Evolutionary conservation across 2,113 vertebrate species (phyloP), one percentile per base, ranked within the genome.

Genomic region (Urocolius indicus): DNA sequence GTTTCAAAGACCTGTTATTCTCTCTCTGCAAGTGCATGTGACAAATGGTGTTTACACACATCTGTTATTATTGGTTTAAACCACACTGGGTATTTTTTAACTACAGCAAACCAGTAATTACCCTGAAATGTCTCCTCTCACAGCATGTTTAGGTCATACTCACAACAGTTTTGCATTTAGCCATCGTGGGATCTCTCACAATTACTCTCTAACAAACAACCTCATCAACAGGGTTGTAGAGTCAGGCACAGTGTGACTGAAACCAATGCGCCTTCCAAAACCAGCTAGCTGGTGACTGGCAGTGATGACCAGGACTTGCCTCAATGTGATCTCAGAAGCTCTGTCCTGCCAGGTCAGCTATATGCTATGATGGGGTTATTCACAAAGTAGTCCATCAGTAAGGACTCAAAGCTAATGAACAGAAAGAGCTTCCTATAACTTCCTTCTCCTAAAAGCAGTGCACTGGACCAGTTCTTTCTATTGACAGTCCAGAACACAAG

Each of bases 1-100:
- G 30, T 93, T 91, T 91, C 89, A 63, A 57, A 85, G 58, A 21
- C 75, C 78, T 78, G 29, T 88, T 86, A 81, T 32, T 90, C 68
- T 58, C 63, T 81, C 78, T 55, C 29, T 38, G 57, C 20, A 38
- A 82, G 62, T 41, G 38, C 38, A 55, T 76, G n/a, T 87, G 69
- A 68, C 51, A 93, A 75, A 86, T 34, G 36, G 51, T 48, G 63
- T 91, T 95, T 92, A 91, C 48, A 73, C 83, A 67, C 14, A 36
- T 26, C 71, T 81, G 49, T 57, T 92, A 48, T 45, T 85, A 95
- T 17, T 83, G 32, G 16, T 81, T 94, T 78, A 62, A 19, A 89
- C 52, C 57, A 84, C 41, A 29, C 57, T 24, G 52, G 55, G 58
- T 76, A 58, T 58, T 76, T 84, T 65, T 94, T 43, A 96, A 59